Evolutionary conservation across 2,888 invertebrate genomes (phyloP).

Genomic region (Melipona beecheii): DNA sequence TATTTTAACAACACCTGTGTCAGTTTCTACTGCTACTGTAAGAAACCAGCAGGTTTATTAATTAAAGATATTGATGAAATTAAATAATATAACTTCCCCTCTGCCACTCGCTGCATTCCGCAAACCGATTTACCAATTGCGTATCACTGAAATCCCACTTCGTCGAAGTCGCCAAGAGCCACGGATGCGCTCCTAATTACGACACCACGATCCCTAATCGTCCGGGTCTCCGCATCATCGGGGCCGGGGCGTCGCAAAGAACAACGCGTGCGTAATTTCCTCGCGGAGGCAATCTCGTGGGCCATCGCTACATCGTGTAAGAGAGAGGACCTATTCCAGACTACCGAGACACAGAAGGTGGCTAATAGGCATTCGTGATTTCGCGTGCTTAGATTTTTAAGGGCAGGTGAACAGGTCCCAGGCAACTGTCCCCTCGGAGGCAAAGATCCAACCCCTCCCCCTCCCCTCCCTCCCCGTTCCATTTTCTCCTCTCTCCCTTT

Average conservation of each 20-base stretch:
- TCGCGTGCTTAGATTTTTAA: constrained; percentile 78
- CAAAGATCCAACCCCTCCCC: constrained; percentile 64
- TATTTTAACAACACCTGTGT: no score
- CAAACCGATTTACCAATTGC: no score
- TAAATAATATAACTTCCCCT: no score
- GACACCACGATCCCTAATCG: not conserved
- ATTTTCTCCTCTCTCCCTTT: constrained; percentile 22
- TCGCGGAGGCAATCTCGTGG: constrained; percentile 32
- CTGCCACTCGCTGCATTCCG: no score
- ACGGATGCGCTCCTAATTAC: not conserved
- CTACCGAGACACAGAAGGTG: constrained; percentile 47
- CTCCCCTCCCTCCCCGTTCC: not conserved
- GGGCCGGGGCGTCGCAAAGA: not conserved
- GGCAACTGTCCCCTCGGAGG: constrained; percentile 78
- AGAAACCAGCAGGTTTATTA: no score
- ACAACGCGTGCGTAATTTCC: constrained; percentile 20
- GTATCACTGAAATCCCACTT: no score
- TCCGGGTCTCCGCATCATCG: not conserved
- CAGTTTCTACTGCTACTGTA: no score
- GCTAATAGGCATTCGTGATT: constrained; percentile 78
- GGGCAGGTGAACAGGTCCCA: constrained; percentile 74
- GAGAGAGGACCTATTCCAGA: constrained; percentile 27
- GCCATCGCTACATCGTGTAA: constrained; percentile 26
- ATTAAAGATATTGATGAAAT: no score
- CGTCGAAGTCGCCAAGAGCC: not conserved